These are phyloP conservation scores for Polia nebulosa DNA, from an alignment of 2,888 invertebrate genomes.

Conservation along the genomic window DNA sequence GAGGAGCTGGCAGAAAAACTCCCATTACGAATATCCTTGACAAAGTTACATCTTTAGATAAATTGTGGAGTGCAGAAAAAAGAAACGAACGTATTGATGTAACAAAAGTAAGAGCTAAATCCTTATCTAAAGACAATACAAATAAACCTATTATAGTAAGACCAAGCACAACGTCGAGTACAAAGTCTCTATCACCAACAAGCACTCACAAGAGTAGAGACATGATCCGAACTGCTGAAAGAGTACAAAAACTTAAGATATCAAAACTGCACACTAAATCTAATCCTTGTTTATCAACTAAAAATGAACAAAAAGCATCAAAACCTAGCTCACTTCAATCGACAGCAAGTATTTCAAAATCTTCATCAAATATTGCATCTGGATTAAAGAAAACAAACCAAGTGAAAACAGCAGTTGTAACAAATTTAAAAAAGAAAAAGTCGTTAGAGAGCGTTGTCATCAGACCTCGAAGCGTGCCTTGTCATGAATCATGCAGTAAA, in stretches of 20 bases:
- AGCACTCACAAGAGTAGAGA: constrained; percentile 85
- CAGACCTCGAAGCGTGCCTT: constrained; percentile 81
- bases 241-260: constrained; percentile 83
- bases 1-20: constrained; percentile 87
- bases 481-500: constrained; percentile 83
- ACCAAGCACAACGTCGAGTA: constrained; percentile 48
- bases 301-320: constrained; percentile 70
- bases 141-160: constrained; percentile 65
- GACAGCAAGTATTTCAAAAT: constrained; percentile 79
- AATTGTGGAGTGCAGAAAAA: constrained; percentile 89
- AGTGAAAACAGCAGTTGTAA: constrained; percentile 83
- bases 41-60: constrained; percentile 90
- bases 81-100: constrained; percentile 86
- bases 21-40: constrained; percentile 89
- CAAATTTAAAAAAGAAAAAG: constrained; percentile 86
- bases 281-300: constrained; percentile 76
- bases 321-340: constrained; percentile 73
- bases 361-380: constrained; percentile 78
- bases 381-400: constrained; percentile 75
- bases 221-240: constrained; percentile 88
- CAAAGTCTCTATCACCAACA: constrained; percentile 70
- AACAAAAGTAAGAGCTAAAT: constrained; percentile 77
- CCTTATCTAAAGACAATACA: constrained; percentile 69
- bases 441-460: constrained; percentile 78
- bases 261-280: constrained; percentile 80